Base-by-base conservation (phyloP, 1,140 invertebrate genomes). In the Hyphantria cunea region DNA sequence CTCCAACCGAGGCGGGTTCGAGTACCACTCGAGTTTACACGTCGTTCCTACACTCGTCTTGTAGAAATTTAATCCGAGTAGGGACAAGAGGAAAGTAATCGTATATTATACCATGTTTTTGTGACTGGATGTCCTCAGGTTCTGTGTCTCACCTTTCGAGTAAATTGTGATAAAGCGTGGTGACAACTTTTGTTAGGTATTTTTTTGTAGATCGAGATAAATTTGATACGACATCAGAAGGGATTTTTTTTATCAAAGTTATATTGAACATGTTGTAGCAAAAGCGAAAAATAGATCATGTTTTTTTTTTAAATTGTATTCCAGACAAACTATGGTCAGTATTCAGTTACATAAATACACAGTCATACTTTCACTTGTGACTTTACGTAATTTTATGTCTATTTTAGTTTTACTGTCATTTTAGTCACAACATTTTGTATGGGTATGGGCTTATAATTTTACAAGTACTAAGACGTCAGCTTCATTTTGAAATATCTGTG, bases 1-100 rank as follows among this genome's bases (percentile, higher is more conserved):
- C 56, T 58, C 56, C 45, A 44, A 48, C 55, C 48, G 33, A 52
- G 59, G 44, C 15, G 69, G 66, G 51, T 72, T 74, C 72, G 65
- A 82, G 80, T 33, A 58, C 39, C 52, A 48, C 73, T 80, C 56
- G 37, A 56, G 50, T 69, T 70, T 78, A 74, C 72, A 74, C 76
- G 72, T 72, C 65, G 65, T 64, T 66, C 68, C 59, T 55, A 65
- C 70, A 65, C 74, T 61, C 56, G 59, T 70, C 66, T 59, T 55
- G 66, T 65, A 65, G 74, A 72, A 78, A 80, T 82, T 80, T 77
- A 78, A 80, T 80, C 71, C 68, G 63, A 66, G 68, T 65, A 64
- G 65, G 70, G 70, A 76, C 72, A 70, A 78, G 60, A 34, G 53
- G 52, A 49, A 59, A 65, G 51, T 62, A 62, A 53, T 62, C 60